These are phyloP conservation scores for Caenorhabditis sulstoni DNA, from an alignment of 2,888 invertebrate species.

Conservation along the genomic window DNA sequence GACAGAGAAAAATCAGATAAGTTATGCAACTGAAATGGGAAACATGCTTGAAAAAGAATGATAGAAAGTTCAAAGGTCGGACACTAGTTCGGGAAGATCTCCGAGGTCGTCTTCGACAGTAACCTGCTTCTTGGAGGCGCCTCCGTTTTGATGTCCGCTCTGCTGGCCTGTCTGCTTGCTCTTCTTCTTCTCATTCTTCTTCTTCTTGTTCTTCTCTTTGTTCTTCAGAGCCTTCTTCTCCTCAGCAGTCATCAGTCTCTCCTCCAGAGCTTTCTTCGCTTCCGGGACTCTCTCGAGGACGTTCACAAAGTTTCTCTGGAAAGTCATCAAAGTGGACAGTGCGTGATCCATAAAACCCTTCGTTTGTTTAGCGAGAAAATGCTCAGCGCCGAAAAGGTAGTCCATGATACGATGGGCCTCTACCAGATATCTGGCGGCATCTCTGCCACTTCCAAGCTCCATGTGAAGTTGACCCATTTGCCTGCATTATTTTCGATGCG, in stretches of 20 bases:
- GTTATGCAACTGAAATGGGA: background rate
- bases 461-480: constrained; percentile 52
- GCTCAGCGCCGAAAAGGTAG: constrained; percentile 51
- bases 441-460: constrained; percentile 48
- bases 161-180: constrained; percentile 32
- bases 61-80: constrained; percentile 33
- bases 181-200: constrained; percentile 44
- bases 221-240: constrained; percentile 50
- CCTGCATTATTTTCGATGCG: constrained; percentile 6
- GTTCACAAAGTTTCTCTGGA: constrained; percentile 49
- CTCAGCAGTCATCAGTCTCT: constrained; percentile 41
- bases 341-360: constrained; percentile 55
- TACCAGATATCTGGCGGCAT: constrained; percentile 53
- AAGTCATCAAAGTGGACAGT: constrained; percentile 33
- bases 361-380: constrained; percentile 43
- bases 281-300: constrained; percentile 50
- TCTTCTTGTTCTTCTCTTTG: constrained; percentile 32
- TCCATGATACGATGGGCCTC: constrained; percentile 63
- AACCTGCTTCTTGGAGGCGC: background rate
- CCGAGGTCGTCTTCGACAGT: constrained; percentile 41
- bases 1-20: constrained; percentile 1
- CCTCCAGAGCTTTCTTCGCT: constrained; percentile 45
- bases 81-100: constrained; percentile 56
- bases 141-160: background rate
- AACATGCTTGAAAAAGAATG: background rate